Conservation (phyloP, 1,140 invertebrate species). For the Mercenaria mercenaria region DNA sequence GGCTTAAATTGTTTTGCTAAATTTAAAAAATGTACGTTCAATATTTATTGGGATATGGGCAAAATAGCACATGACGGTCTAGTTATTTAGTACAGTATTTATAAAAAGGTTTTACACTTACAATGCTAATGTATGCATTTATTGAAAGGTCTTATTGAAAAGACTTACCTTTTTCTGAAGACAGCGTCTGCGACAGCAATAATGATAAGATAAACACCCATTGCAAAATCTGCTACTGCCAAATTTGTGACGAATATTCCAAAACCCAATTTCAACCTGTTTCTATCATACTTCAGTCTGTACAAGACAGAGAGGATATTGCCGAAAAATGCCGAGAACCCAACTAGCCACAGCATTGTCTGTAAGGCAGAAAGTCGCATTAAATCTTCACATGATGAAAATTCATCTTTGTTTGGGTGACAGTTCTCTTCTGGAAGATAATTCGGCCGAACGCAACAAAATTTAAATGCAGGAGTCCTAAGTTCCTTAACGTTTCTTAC, state of each 20-base stretch:
- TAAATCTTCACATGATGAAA: slow-evolving; percentile 77
- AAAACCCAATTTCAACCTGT: slow-evolving; percentile 63
- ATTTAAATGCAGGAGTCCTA: slow-evolving; percentile 65
- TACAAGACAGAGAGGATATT: slow-evolving; percentile 70
- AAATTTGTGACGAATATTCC: slow-evolving; percentile 78
- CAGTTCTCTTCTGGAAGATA: slow-evolving; percentile 68
- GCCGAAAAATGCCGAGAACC: slow-evolving; percentile 67
- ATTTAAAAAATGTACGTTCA: too few relatives aligned
- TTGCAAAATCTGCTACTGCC: slow-evolving; percentile 79
- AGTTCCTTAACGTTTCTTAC: slow-evolving; percentile 52
- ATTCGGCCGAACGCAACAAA: slow-evolving; percentile 72
- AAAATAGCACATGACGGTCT: background rate
- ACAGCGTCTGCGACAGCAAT: slow-evolving; percentile 76
- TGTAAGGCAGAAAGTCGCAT: slow-evolving; percentile 66
- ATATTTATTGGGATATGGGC: background rate
- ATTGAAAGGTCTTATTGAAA: too few relatives aligned
- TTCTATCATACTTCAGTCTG: slow-evolving; percentile 55
- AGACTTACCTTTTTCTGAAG: slow-evolving; percentile 68
- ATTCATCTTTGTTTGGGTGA: slow-evolving; percentile 66
- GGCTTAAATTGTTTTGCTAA: too few relatives aligned
- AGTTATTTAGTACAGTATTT: background rate
- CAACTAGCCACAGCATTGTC: slow-evolving; percentile 75
- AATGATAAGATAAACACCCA: slow-evolving; percentile 82
- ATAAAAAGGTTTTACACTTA: background rate
- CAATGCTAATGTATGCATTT: background rate